phyloP scores from a whole-genome alignment of 2,797 vertebrate species.

The Gallinago stenura region DNA sequence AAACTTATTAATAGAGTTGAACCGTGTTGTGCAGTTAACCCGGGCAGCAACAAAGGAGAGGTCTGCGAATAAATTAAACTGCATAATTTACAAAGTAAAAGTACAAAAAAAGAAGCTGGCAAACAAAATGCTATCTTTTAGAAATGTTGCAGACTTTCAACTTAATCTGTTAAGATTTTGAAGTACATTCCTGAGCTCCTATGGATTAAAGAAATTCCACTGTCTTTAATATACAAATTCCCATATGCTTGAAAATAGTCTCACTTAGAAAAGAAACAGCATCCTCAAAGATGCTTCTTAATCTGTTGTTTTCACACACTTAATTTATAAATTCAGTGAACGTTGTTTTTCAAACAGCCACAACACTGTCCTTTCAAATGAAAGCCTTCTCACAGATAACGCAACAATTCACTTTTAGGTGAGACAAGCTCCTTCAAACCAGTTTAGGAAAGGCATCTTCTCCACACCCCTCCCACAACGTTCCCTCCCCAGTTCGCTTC shows the following conservation, averaged over 20 bases:
- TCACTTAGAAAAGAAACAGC: conserved; percentile 44
- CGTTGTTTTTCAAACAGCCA: neutral
- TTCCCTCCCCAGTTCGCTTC: neutral
- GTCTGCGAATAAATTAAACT: conserved; percentile 63
- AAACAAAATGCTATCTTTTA: conserved; percentile 53
- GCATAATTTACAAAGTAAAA: conserved; percentile 55
- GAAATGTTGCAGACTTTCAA: conserved; percentile 52
- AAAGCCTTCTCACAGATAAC: conserved; percentile 8
- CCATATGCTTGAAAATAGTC: conserved; percentile 34
- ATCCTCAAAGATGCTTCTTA: conserved; percentile 11
- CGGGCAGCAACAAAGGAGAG: conserved; percentile 28
- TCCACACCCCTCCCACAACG: neutral
- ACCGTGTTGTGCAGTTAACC: conserved; percentile 5
- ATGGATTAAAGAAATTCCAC: conserved; percentile 49
- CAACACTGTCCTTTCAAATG: neutral
- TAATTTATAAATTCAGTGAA: neutral
- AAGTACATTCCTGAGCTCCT: conserved; percentile 64
- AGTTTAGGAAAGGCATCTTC: neutral
- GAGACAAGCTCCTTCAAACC: neutral
- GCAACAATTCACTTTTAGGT: neutral
- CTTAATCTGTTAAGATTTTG: conserved; percentile 43
- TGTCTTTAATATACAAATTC: conserved; percentile 44
- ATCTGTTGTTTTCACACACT: conserved; percentile 39
- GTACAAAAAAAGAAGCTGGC: conserved; percentile 55
- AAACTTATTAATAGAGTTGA: conserved; percentile 44